Evolutionary conservation across 2,113 vertebrate genomes (phyloP).

Genomic region (Danionella cerebrum): DNA sequence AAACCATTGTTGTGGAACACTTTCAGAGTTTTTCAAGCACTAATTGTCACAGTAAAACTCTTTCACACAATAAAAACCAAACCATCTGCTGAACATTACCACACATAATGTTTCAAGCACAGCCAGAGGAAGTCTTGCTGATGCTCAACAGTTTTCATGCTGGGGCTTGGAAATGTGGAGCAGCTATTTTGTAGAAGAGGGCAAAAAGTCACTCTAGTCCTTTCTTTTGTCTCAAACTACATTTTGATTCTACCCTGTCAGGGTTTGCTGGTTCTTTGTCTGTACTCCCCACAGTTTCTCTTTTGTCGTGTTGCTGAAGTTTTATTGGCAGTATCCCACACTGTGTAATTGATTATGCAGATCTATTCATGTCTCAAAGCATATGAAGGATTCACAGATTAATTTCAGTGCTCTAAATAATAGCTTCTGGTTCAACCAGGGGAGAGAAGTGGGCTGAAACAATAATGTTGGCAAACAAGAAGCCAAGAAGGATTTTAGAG

Average conservation of each 20-base stretch:
- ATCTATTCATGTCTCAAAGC: slow-evolving; percentile 38
- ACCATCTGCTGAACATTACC: slow-evolving; percentile 6
- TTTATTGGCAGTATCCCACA: slow-evolving; percentile 18
- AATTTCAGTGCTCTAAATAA: slow-evolving; percentile 43
- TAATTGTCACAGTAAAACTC: slow-evolving; percentile 1
- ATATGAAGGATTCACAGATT: slow-evolving; percentile 40
- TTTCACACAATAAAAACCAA: background rate
- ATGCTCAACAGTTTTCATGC: background rate
- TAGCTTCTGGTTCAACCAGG: slow-evolving; percentile 32
- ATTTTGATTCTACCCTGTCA: background rate
- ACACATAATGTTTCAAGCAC: background rate
- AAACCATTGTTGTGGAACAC: slow-evolving; percentile 41
- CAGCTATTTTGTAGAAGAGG: slow-evolving; percentile 4
- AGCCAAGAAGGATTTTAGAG: background rate
- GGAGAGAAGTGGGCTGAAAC: slow-evolving; percentile 30
- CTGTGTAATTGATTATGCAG: slow-evolving; percentile 42
- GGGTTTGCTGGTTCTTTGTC: background rate
- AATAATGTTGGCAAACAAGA: slow-evolving; percentile 23
- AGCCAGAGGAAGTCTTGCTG: background rate
- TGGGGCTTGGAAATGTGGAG: background rate
- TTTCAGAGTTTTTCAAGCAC: slow-evolving; percentile 46
- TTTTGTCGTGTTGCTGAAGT: slow-evolving; percentile 31
- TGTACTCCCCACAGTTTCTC: slow-evolving; percentile 2
- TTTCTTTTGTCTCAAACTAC: background rate
- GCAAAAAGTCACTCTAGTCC: background rate